Conservation (phyloP, 2,797 vertebrate genomes). For the Ptychobarbus kaznakovi region DNA sequence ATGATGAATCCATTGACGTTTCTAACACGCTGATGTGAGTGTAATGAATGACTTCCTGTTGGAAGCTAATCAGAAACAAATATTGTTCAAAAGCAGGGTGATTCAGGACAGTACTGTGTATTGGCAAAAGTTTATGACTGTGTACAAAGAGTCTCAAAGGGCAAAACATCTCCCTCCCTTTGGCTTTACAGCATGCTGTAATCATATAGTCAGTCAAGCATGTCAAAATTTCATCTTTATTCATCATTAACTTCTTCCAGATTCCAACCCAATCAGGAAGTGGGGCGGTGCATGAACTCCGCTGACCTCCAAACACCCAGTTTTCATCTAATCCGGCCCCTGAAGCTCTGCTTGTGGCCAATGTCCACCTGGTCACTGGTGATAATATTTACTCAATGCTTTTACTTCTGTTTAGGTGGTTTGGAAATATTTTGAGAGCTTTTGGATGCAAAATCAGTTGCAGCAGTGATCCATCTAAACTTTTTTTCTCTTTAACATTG, state of each 20-base stretch:
- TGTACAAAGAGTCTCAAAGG: slow-evolving; percentile 48
- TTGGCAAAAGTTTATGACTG: background rate
- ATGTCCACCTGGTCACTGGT: slow-evolving; percentile 45
- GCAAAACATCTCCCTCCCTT: slow-evolving; percentile 51
- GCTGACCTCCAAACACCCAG: slow-evolving; percentile 61
- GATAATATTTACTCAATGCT: slow-evolving; percentile 51
- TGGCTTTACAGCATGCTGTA: slow-evolving; percentile 69
- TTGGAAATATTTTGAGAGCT: background rate
- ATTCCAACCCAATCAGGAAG: slow-evolving; percentile 67
- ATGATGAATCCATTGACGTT: slow-evolving; percentile 42
- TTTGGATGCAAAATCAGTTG: background rate
- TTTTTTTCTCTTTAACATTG: slow-evolving; percentile 62
- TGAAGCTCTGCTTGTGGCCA: slow-evolving; percentile 29
- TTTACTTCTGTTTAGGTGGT: slow-evolving; percentile 35
- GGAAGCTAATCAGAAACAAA: slow-evolving; percentile 43
- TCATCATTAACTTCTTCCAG: slow-evolving; percentile 70
- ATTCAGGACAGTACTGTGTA: slow-evolving; percentile 12
- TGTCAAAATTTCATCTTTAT: slow-evolving; percentile 63
- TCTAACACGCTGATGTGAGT: slow-evolving; percentile 16
- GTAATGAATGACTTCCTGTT: slow-evolving; percentile 34
- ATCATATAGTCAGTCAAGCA: slow-evolving; percentile 67
- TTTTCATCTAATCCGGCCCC: background rate
- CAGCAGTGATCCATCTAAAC: slow-evolving; percentile 14
- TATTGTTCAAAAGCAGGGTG: slow-evolving; percentile 29
- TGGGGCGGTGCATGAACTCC: slow-evolving; percentile 63